A percentile compares a stretch with the other conserved stretches of the same genome.
Conservation (phyloP, 2,113 vertebrate species). For the Chionis minor region DNA sequence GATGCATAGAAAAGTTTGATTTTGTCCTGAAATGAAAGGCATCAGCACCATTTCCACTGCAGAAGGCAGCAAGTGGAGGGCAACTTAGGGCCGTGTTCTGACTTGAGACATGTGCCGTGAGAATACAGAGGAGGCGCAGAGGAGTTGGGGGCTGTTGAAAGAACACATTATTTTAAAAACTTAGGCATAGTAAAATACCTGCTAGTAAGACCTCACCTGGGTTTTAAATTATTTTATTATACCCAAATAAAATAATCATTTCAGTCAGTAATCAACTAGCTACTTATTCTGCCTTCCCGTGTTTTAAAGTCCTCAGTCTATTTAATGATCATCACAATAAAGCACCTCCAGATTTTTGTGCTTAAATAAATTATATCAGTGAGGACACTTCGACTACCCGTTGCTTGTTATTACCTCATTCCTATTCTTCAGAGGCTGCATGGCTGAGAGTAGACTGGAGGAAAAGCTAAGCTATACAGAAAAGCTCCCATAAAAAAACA, state of each 20-base stretch:
- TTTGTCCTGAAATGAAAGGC: neutral
- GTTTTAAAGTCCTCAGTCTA: neutral
- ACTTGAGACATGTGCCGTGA: rapidly evolving
- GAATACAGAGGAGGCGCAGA: neutral
- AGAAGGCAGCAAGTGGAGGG: neutral
- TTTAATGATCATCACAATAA: neutral
- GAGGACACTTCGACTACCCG: neutral
- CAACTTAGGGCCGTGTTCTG: neutral
- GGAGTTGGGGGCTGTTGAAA: neutral
- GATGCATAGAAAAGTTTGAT: neutral
- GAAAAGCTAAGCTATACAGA: neutral
- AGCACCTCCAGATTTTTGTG: neutral
- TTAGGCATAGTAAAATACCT: neutral
- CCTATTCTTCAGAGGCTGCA: neutral
- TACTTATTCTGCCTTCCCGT: neutral
- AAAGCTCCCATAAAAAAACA: neutral
- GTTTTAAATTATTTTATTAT: neutral
- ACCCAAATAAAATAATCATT: neutral
- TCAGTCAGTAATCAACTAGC: neutral
- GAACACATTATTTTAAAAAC: neutral
- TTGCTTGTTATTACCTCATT: neutral
- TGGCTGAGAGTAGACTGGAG: neutral
- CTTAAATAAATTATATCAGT: neutral
- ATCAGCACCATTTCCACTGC: neutral
- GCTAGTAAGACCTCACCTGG: neutral